A percentile compares a stretch with the other conserved stretches of the same genome.
phyloP scores from a whole-genome alignment of 2,888 invertebrate genomes.

The Drosophila austrosaltans region DNA sequence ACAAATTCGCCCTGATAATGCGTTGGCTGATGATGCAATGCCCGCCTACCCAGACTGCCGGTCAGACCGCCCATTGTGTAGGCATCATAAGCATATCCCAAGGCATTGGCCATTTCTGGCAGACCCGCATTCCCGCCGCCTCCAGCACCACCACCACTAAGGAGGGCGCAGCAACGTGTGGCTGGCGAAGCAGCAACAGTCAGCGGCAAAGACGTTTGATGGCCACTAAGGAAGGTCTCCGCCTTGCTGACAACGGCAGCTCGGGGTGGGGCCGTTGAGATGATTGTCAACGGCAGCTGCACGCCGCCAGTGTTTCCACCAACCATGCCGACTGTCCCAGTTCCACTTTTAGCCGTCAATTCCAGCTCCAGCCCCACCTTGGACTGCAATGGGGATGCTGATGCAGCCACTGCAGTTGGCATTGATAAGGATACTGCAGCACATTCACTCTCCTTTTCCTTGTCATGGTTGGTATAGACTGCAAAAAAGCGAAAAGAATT shows the following conservation, averaged over 20 bases:
- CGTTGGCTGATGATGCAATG: slow-evolving; percentile 65
- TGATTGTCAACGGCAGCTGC: slow-evolving; percentile 82
- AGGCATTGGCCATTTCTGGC: slow-evolving; percentile 51
- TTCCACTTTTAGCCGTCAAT: slow-evolving; percentile 35
- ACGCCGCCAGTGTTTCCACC: slow-evolving; percentile 31
- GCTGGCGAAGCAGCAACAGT: slow-evolving; percentile 74
- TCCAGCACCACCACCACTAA: slow-evolving; percentile 45
- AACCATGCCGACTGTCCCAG: slow-evolving; percentile 26
- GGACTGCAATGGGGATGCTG: slow-evolving; percentile 59
- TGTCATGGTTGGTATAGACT: slow-evolving; percentile 83
- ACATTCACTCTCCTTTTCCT: slow-evolving; percentile 82
- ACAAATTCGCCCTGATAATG: slow-evolving; percentile 78
- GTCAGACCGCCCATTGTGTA: slow-evolving; percentile 72
- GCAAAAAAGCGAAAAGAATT: slow-evolving; percentile 25
- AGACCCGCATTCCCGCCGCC: slow-evolving; percentile 12
- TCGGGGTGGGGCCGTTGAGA: slow-evolving; percentile 79
- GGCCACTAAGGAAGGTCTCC: slow-evolving; percentile 76
- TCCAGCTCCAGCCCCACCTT: slow-evolving; percentile 67
- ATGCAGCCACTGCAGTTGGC: slow-evolving; percentile 45
- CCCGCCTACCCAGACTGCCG: slow-evolving; percentile 71
- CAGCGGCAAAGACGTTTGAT: slow-evolving; percentile 48
- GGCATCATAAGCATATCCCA: slow-evolving; percentile 75
- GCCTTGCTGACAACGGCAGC: slow-evolving; percentile 50
- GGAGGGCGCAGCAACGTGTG: slow-evolving; percentile 81
- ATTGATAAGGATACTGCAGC: slow-evolving; percentile 67